Conservation (phyloP, 2,888 invertebrate species). For the Xanthia icteritia region DNA sequence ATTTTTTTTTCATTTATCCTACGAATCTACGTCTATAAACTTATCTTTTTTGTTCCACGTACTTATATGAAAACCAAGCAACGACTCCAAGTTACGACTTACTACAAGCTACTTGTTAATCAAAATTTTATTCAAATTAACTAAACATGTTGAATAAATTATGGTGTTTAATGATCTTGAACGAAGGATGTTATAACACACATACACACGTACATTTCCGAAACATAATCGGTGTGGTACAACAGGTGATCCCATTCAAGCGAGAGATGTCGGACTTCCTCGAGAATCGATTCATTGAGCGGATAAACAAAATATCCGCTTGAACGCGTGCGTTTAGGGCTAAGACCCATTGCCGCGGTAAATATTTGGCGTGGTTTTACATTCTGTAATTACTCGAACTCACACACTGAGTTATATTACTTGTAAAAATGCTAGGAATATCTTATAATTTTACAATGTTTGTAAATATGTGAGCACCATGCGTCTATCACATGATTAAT, state of each 20-base stretch:
- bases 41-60: neutral
- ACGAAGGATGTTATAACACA: slow-evolving; percentile 22
- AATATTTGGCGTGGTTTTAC: neutral
- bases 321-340: slow-evolving; percentile 35
- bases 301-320: slow-evolving; percentile 50
- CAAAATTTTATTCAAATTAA: neutral
- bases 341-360: slow-evolving; percentile 3
- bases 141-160: slow-evolving; percentile 23
- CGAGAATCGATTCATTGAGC: slow-evolving; percentile 37
- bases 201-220: no score
- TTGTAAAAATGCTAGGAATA: no score
- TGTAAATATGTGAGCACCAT: no score
- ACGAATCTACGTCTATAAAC: no score
- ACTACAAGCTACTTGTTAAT: neutral
- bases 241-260: slow-evolving; percentile 56
- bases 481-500: no score
- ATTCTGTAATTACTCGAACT: no score
- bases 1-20: no score
- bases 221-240: slow-evolving; percentile 14
- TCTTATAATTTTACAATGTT: no score
- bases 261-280: slow-evolving; percentile 55
- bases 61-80: neutral
- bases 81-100: neutral
- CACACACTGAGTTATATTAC: no score
- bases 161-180: slow-evolving; percentile 37